Percentiles rank a stretch among this genome's conserved stretches.
phyloP scores from a whole-genome alignment of 2,113 vertebrate genomes.

The Sphaerodactylus townsendi region DNA sequence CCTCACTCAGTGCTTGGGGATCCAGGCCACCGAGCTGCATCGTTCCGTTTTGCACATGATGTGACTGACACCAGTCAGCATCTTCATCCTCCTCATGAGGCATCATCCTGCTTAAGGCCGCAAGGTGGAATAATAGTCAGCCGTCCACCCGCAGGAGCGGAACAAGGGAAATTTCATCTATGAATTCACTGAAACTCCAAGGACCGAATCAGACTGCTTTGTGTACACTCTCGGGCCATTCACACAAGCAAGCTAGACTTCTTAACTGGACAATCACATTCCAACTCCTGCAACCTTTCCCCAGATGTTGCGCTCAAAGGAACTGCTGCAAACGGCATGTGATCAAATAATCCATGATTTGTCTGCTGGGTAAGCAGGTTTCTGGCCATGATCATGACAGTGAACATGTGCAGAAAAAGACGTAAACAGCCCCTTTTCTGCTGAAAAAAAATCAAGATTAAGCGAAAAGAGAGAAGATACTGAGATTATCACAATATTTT shows the following conservation, averaged over 20 bases:
- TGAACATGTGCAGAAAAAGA: not conserved
- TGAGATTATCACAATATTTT: rapidly evolving
- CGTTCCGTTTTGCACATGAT: not conserved
- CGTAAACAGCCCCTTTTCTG: not conserved
- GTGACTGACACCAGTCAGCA: not conserved
- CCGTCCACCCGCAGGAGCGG: not conserved
- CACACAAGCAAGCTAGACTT: not conserved
- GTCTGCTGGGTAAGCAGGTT: not conserved
- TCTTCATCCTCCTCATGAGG: too few species aligned
- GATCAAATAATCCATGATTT: not conserved
- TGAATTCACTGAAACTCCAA: not conserved
- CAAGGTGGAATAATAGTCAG: not conserved
- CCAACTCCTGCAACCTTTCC: not conserved
- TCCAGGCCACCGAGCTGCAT: not conserved
- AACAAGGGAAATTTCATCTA: not conserved
- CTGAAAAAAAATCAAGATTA: not conserved
- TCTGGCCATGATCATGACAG: not conserved
- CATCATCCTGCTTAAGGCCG: not conserved
- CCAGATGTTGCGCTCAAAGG: not conserved
- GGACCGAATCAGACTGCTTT: not conserved
- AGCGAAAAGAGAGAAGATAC: slow-evolving; percentile 9
- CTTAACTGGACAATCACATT: not conserved
- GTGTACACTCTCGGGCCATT: not conserved
- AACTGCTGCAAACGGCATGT: not conserved
- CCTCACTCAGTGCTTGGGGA: not conserved